Base-by-base conservation (phyloP, 2,113 vertebrate species). In the Malurus cyaneus region DNA sequence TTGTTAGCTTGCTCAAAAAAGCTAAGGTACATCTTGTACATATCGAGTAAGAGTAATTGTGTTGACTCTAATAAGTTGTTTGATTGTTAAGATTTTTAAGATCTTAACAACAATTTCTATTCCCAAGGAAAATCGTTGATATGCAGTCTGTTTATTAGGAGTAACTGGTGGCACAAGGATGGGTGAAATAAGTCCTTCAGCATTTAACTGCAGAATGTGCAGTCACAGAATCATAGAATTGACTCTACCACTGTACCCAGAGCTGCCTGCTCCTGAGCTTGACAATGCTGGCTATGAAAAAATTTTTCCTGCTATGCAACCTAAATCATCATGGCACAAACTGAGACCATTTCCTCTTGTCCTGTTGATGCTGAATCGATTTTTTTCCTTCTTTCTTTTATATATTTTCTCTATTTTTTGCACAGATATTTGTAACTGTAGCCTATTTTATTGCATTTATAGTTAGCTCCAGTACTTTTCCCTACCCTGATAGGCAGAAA, bases 1-100 rank as follows among this genome's bases (percentile, higher is more conserved):
- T 99, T 13, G 98, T 99, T 0, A 98, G 98, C 62, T 97, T 99
- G 59, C 98, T 99, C 85, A 98, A 97, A 54, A 98, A 98, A 95
- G 99, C 99, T 64, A 99, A 99, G 99, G 99, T 99, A 93, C 4
- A 26, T 46, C 19, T 56, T 39, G 9, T 8, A 2, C 18, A 2
- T 18, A 10, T 28, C 18, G 25, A 24, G 36, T 7, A 14, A 46
- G 31, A 49, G 25, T 9, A 11, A 4, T 1, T 9, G 11, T 8
- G 9, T 29, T 54, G 17, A 47, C 18, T 32, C 2, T 5, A 8
- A 4, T 18, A 39, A n/a, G 4, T 29, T 34, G 31, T 19, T 69
- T 31, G 8, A 14, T 39, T 54, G 34, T 15, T 61, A 53, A 31
- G 6, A 28, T 53, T 54, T 64, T 53, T 23, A 44, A 32, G n/a